phyloP scores from a whole-genome alignment of 2,888 invertebrate genomes.

The Tetrapedia diversipes region DNA sequence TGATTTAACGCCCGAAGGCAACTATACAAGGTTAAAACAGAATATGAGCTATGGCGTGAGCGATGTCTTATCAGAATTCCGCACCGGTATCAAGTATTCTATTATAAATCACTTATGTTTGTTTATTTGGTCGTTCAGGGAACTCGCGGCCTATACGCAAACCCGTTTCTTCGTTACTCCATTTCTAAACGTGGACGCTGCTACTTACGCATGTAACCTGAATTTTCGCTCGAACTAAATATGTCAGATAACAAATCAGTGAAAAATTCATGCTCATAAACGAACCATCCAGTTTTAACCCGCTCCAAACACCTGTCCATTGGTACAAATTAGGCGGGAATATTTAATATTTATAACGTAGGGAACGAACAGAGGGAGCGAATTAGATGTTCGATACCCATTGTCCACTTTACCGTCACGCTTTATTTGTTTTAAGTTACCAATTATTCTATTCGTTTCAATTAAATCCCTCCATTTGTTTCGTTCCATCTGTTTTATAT shows the following conservation, averaged over 20 bases:
- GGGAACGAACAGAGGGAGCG: conserved; percentile 25
- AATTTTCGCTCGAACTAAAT: background rate
- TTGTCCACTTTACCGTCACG: too few species aligned
- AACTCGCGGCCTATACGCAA: background rate
- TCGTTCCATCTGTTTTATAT: too few species aligned
- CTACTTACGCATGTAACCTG: background rate
- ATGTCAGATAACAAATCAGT: background rate
- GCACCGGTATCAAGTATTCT: conserved; percentile 18
- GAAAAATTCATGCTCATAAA: background rate
- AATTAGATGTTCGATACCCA: too few species aligned
- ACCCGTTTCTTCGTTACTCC: conserved; percentile 3
- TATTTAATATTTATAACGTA: conserved; percentile 17
- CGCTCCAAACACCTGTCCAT: background rate
- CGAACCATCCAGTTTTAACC: conserved; percentile 21
- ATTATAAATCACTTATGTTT: conserved; percentile 23
- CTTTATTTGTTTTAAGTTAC: too few species aligned
- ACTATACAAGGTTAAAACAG: background rate
- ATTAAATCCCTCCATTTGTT: too few species aligned
- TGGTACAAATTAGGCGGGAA: background rate
- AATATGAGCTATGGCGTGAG: background rate
- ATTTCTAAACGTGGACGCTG: background rate
- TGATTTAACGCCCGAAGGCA: background rate
- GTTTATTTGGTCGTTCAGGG: background rate
- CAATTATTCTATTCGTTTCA: too few species aligned
- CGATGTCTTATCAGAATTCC: conserved; percentile 31